phyloP scores from a whole-genome alignment of 1,140 invertebrate species.

The Gryon sp. region DNA sequence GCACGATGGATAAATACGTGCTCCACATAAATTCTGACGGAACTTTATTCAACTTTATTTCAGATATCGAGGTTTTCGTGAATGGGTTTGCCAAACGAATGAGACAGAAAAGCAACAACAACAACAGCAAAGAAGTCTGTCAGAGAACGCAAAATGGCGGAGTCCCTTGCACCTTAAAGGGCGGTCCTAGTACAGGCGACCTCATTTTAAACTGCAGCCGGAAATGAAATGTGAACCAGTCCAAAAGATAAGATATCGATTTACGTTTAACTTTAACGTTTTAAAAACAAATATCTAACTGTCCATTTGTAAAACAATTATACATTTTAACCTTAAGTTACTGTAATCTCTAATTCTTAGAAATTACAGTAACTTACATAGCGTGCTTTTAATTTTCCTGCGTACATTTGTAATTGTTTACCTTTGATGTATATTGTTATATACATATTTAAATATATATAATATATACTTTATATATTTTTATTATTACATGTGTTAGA shows the following conservation, averaged over 20 bases:
- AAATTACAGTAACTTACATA: no score
- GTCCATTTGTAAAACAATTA: no score
- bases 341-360: no score
- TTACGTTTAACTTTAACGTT: conserved; percentile 26
- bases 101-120: no score
- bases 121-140: neutral
- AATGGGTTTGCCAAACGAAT: conserved; percentile 10
- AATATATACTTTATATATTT: no score
- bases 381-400: no score
- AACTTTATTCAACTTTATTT: conserved; percentile 61
- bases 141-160: conserved; percentile 20
- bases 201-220: conserved; percentile 39
- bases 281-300: conserved; percentile 41
- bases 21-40: conserved; percentile 51
- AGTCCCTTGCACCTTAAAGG: conserved; percentile 27
- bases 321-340: no score
- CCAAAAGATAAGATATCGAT: conserved; percentile 58
- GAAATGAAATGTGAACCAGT: conserved; percentile 61
- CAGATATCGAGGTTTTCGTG: conserved; percentile 22
- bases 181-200: conserved; percentile 19
- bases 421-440: no score
- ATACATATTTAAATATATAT: no score
- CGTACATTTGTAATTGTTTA: no score
- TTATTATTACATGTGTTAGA: no score
- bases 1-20: conserved; percentile 54